Evolutionary conservation across 30 jellyfish, hydroid and myxozoan species (phyloP), one percentile per base, ranked within the genome.

Genomic region (Chironex yamaguchii): DNA sequence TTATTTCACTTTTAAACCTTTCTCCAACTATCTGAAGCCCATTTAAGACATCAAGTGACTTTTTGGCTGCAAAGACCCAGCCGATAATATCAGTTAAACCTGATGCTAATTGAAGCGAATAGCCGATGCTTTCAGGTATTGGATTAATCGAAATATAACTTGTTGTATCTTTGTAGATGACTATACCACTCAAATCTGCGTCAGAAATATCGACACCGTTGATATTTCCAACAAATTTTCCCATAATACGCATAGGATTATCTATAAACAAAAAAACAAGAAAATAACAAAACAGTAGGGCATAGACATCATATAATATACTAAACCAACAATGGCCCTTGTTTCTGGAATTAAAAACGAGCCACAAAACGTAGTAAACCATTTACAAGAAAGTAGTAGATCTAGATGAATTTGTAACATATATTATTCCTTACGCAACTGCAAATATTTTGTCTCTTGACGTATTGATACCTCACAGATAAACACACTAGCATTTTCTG

Each of bases 11-110:
- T 86, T 64, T 86, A 74, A 74, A 86, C 17, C 87, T 62, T 72
- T 86, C 52, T 2, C 96, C 96, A 34, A 86, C 81, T 33, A 86
- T 34, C 2, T 77, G 86, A 28, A 71, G 51, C 25, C 96, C 96
- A 1, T 62, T 25, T 24, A 29, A 35, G 17, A 64, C 81, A 36
- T 34, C 29, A 24, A 35, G 25, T 50, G 76, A 34, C 25, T 22
- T 58, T 42, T 42, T 42, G 58, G 58, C 17, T 9, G 89, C 90
- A 31, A 86, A 86, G 27, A 86, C 33, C 96, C 96, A 86, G 17
- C 96, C 90, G 22, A 86, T 72, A 42, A 86, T 12, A 0, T 89
- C 90, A 48, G 88, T 50, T 21, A 76, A 9, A 3, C 90, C 74
- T 49, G 96, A 86, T 3, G 68, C 54, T 86, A 86, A 71, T 34